Base-by-base conservation (phyloP, 1,140 invertebrate species). In the Semibalanus balanoides region DNA sequence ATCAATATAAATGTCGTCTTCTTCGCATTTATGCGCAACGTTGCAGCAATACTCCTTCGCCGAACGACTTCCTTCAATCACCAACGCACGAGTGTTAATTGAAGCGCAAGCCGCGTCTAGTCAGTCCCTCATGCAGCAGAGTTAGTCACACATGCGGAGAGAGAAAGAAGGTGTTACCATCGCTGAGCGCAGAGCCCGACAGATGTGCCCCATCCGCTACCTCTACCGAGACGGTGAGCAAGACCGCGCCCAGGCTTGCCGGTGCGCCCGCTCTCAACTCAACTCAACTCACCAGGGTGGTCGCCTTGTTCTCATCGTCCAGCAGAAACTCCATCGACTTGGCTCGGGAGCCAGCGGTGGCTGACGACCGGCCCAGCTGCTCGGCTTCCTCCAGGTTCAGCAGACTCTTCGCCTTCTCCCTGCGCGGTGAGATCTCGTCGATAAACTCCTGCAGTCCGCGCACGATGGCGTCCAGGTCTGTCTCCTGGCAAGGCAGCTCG, bases 301-400 rank as follows among this genome's bases (percentile, higher is more conserved):
- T 88, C 80, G 88, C 89, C 81, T 92, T 88, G 85, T 93, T 94
- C 81, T 93, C 91, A 84, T 93, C 94, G 85, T 94, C 92, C 82
- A 95, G 88, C 81, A 95, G 88, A 86, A 94, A 94, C 87, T 95
- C 93, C 93, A 95, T 94, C 85, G 91, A 93, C 85, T 93, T 93
- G 86, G 76, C 92, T 89, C 79, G 91, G 84, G 77, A 84, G 83
- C 79, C 87, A 25, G 51, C 87, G 1, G 51, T 80, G 74, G 80
- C 80, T 78, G 80, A 78, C 81, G 81, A 76, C 81, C 77, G 76
- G 79, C 79, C 79, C 76, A 78, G 51, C 14, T 64, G 51, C 1
- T 64, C 51, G 51, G 51, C 22, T 14, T 25, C 51, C 51, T 87
- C 91, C 79, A 93, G 86, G 81, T 92, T 90, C 82, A 93, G 88